Base-by-base conservation (phyloP, 2,888 invertebrate genomes). In the Rhorus exstirpatorius region DNA sequence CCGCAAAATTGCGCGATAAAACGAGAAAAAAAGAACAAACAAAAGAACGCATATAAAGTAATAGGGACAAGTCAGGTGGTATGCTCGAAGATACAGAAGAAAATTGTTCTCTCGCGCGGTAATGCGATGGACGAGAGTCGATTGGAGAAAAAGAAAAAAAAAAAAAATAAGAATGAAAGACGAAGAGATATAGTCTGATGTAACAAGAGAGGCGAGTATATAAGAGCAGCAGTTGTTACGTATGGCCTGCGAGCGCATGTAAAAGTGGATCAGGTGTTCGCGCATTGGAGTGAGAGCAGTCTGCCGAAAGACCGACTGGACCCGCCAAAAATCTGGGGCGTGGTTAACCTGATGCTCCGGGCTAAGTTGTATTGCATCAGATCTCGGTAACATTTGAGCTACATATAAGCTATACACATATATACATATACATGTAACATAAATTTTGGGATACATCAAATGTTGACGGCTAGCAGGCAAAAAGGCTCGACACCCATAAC, bases 221-320 rank as follows among this genome's bases (percentile, higher is more conserved):
- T 55, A 35, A 61, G 74, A 67, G 74, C 41, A 75, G 49, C 61
- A 38, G 51, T 63, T 79, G 79, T 85, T 84, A 83, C 84, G 81
- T 84, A 68, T 74, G 31, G 60, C 55, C 51, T 49, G 55, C 17
- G 74, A 46, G 65, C 46, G 60, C 74, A 63, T 77, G 83, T 83
- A 85, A 85, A 85, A 85, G 85, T 85, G 84, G 85, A 85, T 85
- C 85, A 85, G 85, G 84, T 85, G 85, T 79, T 81, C 71, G 70
- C 72, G 41, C 63, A 79, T 41, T 65, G 63, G 63, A 70, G 55
- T 46, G 26, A 35, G 75, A 75, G 60, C 65, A 75, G 58, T 35
- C 44, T 41, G 63, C 53, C 65, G 81, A 67, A 67, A 81, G 71
- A 51, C 35, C 21, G 71, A 71, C 35, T 77, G 81, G 81, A 81